A percentile compares a stretch with the other conserved stretches of the same genome.
Conservation (phyloP, 2,113 vertebrate species). For the Microcebus griseorufus region DNA sequence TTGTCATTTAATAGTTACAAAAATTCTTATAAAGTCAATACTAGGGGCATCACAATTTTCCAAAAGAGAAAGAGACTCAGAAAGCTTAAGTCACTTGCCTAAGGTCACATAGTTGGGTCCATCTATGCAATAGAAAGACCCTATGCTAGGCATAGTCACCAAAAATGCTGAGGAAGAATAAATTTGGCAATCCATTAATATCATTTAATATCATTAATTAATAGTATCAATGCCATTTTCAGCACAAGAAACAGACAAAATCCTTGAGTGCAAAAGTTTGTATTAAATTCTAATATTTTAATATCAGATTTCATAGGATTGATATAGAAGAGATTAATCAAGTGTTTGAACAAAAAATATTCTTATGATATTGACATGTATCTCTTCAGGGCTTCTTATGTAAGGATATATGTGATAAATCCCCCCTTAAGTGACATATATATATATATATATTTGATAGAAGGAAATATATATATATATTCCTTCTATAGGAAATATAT, state of each 20-base stretch:
- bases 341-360: not conserved
- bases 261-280: not conserved
- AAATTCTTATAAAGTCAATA: not conserved
- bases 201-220: conserved; percentile 46
- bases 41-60: not conserved
- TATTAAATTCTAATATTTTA: conserved; percentile 52
- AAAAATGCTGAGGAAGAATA: not conserved
- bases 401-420: not conserved
- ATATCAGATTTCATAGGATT: not conserved
- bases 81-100: not conserved
- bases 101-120: not conserved
- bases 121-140: not conserved
- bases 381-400: not conserved
- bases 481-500: not conserved
- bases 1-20: not conserved
- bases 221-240: conserved; percentile 13
- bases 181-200: conserved; percentile 23
- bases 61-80: not conserved
- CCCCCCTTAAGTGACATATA: not conserved
- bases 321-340: not conserved
- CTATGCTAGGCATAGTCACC: not conserved
- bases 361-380: not conserved
- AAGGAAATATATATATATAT: not conserved
- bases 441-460: not conserved
- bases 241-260: conserved; percentile 22